Evolutionary conservation across 2,113 vertebrate species (phyloP).

Genomic region (Neolamprologus brichardi): DNA sequence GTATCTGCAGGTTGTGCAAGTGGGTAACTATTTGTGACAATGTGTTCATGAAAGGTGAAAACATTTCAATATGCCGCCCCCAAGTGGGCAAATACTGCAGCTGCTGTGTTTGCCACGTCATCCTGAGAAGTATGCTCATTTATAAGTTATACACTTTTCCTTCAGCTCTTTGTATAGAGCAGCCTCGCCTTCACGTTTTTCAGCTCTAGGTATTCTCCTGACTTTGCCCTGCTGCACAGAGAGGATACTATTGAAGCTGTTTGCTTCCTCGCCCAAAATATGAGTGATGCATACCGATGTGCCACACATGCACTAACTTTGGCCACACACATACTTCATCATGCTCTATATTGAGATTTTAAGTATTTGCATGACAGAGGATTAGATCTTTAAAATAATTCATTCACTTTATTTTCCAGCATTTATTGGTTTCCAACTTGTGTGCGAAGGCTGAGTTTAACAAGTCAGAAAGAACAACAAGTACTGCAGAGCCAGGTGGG

Average conservation of each 20-base stretch:
- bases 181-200: fast-evolving
- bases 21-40: background rate
- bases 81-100: background rate
- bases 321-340: background rate
- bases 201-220: background rate
- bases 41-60: background rate
- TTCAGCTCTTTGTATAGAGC: background rate
- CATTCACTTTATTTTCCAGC: background rate
- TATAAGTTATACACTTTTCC: background rate
- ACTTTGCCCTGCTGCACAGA: background rate
- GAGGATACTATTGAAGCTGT: background rate
- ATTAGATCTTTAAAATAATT: background rate
- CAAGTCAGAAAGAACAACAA: conserved; percentile 20
- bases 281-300: background rate
- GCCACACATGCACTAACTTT: background rate
- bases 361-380: conserved; percentile 12
- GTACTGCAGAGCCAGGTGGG: conserved; percentile 1
- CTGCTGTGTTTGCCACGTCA: background rate
- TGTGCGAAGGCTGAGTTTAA: background rate
- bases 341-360: background rate
- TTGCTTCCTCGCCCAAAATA: background rate
- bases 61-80: background rate
- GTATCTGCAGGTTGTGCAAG: background rate
- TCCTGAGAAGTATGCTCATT: background rate
- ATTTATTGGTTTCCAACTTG: conserved; percentile 5